Conservation (phyloP, 2,888 invertebrate species). For the Meta bourneti region DNA sequence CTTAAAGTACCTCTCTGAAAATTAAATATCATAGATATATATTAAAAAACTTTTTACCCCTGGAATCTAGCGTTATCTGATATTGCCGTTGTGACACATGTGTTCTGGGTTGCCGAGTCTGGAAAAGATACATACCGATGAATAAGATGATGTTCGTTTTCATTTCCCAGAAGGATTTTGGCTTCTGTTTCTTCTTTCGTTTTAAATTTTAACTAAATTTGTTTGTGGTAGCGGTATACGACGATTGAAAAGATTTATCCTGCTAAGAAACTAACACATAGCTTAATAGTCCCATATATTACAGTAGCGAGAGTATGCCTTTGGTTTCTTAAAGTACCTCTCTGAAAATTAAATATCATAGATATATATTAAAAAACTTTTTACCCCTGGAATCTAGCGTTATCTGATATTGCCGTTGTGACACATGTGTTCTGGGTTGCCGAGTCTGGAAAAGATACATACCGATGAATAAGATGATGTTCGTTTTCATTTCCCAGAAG, state of each 20-base stretch:
- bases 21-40: no score
- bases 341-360: no score
- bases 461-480: constrained; percentile 5
- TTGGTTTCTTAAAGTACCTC: no score
- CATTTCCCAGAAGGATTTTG: neutral
- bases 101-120: neutral
- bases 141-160: neutral
- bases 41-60: neutral
- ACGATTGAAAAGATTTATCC: no score
- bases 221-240: no score
- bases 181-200: neutral
- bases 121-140: neutral
- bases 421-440: neutral
- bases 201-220: neutral
- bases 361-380: neutral
- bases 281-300: no score
- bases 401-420: constrained; percentile 39
- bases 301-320: no score
- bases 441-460: no score
- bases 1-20: no score
- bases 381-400: constrained; percentile 19
- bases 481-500: neutral
- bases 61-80: constrained; percentile 41
- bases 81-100: constrained; percentile 22
- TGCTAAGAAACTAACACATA: no score